phyloP scores from a whole-genome alignment of 2,888 invertebrate genomes.

The Melanchra persicariae region DNA sequence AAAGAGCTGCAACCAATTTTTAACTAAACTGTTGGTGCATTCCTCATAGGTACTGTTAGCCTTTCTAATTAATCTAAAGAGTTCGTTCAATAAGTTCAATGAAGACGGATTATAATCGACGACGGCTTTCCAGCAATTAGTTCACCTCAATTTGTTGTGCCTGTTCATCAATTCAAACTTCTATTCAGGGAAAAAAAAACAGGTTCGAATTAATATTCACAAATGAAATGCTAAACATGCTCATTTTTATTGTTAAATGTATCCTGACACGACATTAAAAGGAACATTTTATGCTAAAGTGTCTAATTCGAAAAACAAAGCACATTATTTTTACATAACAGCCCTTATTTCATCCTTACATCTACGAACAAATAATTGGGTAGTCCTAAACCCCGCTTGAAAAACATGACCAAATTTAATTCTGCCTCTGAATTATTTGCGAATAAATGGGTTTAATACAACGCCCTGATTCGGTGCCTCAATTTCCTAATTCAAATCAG shows the following conservation, averaged over 20 bases:
- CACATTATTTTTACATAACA: conserved; percentile 35
- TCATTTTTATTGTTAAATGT: conserved; percentile 10
- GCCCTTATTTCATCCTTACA: conserved; percentile 24
- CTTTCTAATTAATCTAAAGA: conserved; percentile 48
- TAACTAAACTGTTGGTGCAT: not conserved
- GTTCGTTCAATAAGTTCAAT: conserved; percentile 33
- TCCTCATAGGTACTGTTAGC: conserved; percentile 16
- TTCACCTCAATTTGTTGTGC: conserved; percentile 31
- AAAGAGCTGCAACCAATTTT: not conserved
- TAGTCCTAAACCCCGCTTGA: conserved; percentile 59
- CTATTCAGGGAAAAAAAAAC: too few species aligned
- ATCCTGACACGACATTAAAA: conserved; percentile 8
- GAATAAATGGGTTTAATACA: conserved; percentile 79
- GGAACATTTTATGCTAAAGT: not conserved
- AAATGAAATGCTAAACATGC: not conserved
- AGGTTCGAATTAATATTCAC: too few species aligned
- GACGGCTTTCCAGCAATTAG: conserved; percentile 37
- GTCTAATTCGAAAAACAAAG: conserved; percentile 19
- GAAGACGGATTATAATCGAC: conserved; percentile 42
- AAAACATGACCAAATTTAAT: conserved; percentile 73
- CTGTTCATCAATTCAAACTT: conserved; percentile 18
- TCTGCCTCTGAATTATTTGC: conserved; percentile 77
- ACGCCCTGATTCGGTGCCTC: conserved; percentile 71
- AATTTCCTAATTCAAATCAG: conserved; percentile 84
- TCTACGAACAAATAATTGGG: conserved; percentile 65